Percentiles rank a stretch among this genome's conserved stretches.
Conservation (phyloP, 2,113 vertebrate genomes). For the Tilapia sparmanii region DNA sequence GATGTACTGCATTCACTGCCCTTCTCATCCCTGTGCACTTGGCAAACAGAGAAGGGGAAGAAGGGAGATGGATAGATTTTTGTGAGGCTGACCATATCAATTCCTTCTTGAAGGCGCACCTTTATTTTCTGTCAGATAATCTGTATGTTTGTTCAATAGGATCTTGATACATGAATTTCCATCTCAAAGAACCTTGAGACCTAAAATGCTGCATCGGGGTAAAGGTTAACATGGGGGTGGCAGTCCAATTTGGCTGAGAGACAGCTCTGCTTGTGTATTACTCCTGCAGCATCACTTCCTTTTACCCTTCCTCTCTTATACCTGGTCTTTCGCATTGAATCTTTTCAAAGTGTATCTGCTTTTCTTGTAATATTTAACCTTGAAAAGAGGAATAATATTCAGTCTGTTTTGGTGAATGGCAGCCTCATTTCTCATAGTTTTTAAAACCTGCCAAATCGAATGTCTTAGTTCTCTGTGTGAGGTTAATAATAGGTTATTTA, state of each 20-base stretch:
- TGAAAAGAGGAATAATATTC: neutral
- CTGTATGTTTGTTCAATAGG: constrained; percentile 42
- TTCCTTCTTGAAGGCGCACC: constrained; percentile 36
- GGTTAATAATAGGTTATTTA: constrained; percentile 23
- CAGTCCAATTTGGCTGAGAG: constrained; percentile 54
- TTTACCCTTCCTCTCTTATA: constrained; percentile 11
- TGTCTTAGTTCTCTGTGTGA: neutral
- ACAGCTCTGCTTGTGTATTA: constrained; percentile 61
- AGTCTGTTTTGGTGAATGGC: neutral
- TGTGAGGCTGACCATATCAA: constrained; percentile 28
- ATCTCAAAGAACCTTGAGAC: constrained; percentile 61
- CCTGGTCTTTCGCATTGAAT: neutral
- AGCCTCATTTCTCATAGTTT: neutral
- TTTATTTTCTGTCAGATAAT: constrained; percentile 57
- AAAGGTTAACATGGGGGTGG: constrained; percentile 52
- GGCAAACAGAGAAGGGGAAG: constrained; percentile 40
- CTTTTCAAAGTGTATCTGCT: neutral
- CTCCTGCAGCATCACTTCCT: constrained; percentile 1
- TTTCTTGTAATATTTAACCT: neutral
- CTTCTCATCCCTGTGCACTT: constrained; percentile 54
- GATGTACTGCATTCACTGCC: constrained; percentile 9
- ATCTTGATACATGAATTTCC: constrained; percentile 46
- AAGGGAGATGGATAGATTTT: constrained; percentile 44
- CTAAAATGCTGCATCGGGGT: constrained; percentile 41
- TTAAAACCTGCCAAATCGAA: neutral